A percentile compares a stretch with the other conserved stretches of the same genome.
These are phyloP conservation scores for Eutrigla gurnardus DNA, from an alignment of 2,797 vertebrate species.

Conservation along the genomic window DNA sequence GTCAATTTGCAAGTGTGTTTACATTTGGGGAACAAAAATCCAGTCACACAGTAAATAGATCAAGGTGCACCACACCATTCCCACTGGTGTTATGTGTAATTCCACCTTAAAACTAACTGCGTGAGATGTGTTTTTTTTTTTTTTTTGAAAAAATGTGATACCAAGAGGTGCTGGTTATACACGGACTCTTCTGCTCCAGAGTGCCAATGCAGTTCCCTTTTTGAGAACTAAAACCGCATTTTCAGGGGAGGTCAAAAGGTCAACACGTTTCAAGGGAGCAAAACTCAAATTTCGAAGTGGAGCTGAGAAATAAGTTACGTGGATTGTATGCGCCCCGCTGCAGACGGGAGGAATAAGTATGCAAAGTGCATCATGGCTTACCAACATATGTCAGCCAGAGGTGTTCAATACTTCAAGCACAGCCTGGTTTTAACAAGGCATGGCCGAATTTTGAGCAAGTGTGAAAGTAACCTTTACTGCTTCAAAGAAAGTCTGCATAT, in stretches of 20 bases:
- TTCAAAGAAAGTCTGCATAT: conserved; percentile 82
- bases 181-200: neutral
- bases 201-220: conserved; percentile 20
- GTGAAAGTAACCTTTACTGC: conserved; percentile 81
- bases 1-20: conserved; percentile 59
- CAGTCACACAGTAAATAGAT: conserved; percentile 65
- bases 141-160: conserved; percentile 56
- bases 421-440: conserved; percentile 73
- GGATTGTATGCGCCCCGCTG: conserved; percentile 20
- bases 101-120: conserved; percentile 61
- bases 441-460: conserved; percentile 73
- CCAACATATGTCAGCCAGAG: conserved; percentile 67
- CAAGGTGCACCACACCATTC: conserved; percentile 52
- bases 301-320: conserved; percentile 19
- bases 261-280: neutral
- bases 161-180: conserved; percentile 27
- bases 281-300: conserved; percentile 8
- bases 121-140: conserved; percentile 39
- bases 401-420: conserved; percentile 62
- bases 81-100: conserved; percentile 49
- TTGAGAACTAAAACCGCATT: conserved; percentile 27
- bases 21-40: conserved; percentile 38
- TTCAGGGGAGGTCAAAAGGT: conserved; percentile 37
- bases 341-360: conserved; percentile 58
- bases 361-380: conserved; percentile 65